These are phyloP conservation scores for Beris morrisii DNA, from an alignment of 2,888 invertebrate genomes.

Conservation along the genomic window DNA sequence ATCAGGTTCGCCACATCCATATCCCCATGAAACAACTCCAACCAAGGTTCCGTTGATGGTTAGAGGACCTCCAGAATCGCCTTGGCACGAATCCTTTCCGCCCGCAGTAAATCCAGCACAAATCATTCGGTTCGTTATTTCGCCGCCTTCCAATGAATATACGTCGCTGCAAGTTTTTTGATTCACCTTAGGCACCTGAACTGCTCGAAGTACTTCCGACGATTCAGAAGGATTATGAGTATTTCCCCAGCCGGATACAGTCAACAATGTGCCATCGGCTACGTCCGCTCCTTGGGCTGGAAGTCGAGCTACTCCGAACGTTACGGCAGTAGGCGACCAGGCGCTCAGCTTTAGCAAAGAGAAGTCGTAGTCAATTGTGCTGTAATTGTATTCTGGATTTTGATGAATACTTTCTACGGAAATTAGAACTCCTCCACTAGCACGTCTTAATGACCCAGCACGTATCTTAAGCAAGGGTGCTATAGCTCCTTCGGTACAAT, in stretches of 20 bases:
- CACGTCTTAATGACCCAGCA: constrained; percentile 51
- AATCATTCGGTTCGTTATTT: constrained; percentile 49
- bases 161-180: constrained; percentile 44
- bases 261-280: constrained; percentile 45
- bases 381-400: constrained; percentile 51
- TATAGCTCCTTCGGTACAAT: constrained; percentile 47
- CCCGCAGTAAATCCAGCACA: constrained; percentile 48
- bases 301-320: constrained; percentile 44
- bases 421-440: constrained; percentile 50
- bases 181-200: constrained; percentile 46
- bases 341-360: constrained; percentile 51
- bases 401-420: constrained; percentile 46
- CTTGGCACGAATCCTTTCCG: constrained; percentile 49
- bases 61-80: constrained; percentile 55
- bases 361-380: constrained; percentile 56
- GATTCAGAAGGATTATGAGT: constrained; percentile 44
- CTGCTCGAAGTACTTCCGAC: constrained; percentile 42
- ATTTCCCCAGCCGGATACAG: constrained; percentile 53
- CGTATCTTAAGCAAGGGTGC: constrained; percentile 45
- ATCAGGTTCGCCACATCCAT: constrained; percentile 46
- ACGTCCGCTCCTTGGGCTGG: constrained; percentile 43
- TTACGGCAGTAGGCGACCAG: constrained; percentile 43
- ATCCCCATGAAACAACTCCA: constrained; percentile 55
- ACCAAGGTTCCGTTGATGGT: constrained; percentile 43
- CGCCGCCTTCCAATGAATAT: constrained; percentile 38